These are phyloP conservation scores for Macrobrachium rosenbergii DNA, from an alignment of 1,140 invertebrate genomes.

Conservation along the genomic window DNA sequence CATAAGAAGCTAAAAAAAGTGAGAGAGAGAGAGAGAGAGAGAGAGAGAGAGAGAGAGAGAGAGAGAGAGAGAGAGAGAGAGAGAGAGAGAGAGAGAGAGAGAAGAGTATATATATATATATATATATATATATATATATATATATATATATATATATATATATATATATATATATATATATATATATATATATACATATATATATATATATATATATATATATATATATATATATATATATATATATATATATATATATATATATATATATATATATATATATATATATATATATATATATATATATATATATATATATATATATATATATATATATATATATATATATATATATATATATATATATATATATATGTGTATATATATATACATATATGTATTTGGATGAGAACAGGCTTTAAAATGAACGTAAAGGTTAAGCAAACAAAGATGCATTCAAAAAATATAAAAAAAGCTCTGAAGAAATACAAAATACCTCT, in stretches of 20 bases:
- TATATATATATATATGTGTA: not conserved
- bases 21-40: too few species aligned
- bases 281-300: conserved; percentile 22
- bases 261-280: conserved; percentile 17
- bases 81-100: too few species aligned
- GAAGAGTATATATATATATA: too few species aligned
- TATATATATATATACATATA: conserved; percentile 6
- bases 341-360: not conserved
- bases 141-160: too few species aligned
- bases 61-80: too few species aligned
- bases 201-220: conserved; percentile 8
- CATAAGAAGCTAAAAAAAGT: too few species aligned
- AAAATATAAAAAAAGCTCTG: too few species aligned
- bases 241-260: conserved; percentile 20
- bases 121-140: too few species aligned
- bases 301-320: conserved; percentile 15
- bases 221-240: conserved; percentile 8
- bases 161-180: not conserved
- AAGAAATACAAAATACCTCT: not conserved
- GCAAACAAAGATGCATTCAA: too few species aligned
- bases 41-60: too few species aligned
- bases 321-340: not conserved
- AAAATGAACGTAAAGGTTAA: too few species aligned
- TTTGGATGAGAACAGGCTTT: too few species aligned
- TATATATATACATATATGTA: not conserved